Evolutionary conservation across 2,113 vertebrate genomes (phyloP).

Genomic region (Cettia cetti): DNA sequence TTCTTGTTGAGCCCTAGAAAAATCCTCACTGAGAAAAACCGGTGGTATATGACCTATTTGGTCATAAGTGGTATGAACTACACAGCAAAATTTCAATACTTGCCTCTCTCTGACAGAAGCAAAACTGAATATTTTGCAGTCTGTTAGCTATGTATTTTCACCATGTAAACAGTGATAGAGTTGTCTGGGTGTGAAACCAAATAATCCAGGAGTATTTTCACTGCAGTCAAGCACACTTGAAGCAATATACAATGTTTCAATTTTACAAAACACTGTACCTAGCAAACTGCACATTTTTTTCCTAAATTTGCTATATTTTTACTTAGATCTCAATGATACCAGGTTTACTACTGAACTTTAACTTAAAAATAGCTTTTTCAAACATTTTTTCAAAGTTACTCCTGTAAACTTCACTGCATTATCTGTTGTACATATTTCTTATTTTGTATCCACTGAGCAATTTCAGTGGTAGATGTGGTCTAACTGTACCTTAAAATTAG

Average conservation of each 20-base stretch:
- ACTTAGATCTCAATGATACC: background rate
- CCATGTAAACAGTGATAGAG: background rate
- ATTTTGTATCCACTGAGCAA: background rate
- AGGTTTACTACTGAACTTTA: background rate
- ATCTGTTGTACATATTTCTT: background rate
- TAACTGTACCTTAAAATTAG: background rate
- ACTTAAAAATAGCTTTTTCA: background rate
- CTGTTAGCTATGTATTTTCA: background rate
- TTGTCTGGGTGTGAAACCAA: background rate
- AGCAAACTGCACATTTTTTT: background rate
- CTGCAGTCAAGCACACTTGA: background rate
- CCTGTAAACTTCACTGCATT: background rate
- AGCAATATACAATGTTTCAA: background rate
- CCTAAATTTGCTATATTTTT: background rate
- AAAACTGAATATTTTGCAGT: background rate
- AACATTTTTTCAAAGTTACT: background rate
- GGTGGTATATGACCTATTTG: background rate
- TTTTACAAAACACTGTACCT: background rate
- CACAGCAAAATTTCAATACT: background rate
- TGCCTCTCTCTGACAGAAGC: background rate
- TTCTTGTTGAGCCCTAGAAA: constrained; percentile 16
- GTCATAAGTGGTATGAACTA: background rate
- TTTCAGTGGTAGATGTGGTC: background rate
- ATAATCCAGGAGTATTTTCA: background rate
- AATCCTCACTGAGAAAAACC: background rate